These are phyloP conservation scores for Centruroides vittatus DNA, from an alignment of 1,140 invertebrate genomes.

Conservation along the genomic window DNA sequence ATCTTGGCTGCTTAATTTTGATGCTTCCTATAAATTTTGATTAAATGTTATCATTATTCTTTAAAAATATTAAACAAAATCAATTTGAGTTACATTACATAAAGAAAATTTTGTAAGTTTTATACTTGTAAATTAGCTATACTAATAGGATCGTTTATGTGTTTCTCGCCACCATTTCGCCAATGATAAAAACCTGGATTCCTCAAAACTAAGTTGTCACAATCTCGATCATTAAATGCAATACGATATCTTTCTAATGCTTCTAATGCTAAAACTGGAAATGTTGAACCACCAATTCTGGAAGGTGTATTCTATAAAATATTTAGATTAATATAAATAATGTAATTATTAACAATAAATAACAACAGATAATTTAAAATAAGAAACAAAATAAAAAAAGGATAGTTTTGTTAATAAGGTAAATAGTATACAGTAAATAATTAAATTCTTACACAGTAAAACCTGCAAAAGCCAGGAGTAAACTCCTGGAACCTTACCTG, in stretches of 20 bases:
- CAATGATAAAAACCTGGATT: constrained; percentile 94
- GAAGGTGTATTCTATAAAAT: constrained; percentile 63
- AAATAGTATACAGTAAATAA: too few relatives aligned
- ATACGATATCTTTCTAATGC: constrained; percentile 66
- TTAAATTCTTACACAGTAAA: too few relatives aligned
- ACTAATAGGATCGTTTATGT: constrained; percentile 90
- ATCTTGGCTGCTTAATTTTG: constrained; percentile 56
- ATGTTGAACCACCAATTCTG: constrained; percentile 81
- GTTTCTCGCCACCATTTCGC: constrained; percentile 92
- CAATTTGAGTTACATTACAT: neutral
- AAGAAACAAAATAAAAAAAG: too few relatives aligned
- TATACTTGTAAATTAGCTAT: constrained; percentile 66
- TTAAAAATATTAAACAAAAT: neutral
- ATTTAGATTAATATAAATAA: too few relatives aligned
- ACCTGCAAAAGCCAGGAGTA: too few relatives aligned
- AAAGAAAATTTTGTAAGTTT: neutral
- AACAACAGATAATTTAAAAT: too few relatives aligned
- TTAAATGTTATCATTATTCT: neutral
- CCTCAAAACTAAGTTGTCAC: constrained; percentile 60
- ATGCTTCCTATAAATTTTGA: constrained; percentile 46
- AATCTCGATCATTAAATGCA: constrained; percentile 50
- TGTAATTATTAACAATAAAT: too few relatives aligned
- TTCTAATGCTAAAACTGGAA: constrained; percentile 79
- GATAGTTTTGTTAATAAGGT: too few relatives aligned
- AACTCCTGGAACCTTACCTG: too few relatives aligned